phyloP scores from a whole-genome alignment of 2,797 vertebrate species.

The Choloepus didactylus region DNA sequence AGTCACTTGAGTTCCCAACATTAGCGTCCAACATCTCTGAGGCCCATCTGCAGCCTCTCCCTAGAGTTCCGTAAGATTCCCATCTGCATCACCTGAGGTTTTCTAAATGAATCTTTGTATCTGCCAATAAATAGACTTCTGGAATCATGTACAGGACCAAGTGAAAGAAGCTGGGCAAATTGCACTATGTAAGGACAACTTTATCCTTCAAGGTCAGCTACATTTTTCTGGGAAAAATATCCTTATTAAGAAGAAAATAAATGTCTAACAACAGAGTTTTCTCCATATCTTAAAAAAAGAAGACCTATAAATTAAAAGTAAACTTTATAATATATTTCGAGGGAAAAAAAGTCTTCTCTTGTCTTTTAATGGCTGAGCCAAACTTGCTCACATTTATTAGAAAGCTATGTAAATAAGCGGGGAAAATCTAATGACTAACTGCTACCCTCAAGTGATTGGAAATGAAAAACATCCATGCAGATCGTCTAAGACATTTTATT shows the following conservation, averaged over 20 bases:
- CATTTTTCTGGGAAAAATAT: constrained; percentile 44
- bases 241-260: constrained; percentile 18
- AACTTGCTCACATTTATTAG: background rate
- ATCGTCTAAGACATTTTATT: constrained; percentile 61
- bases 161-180: constrained; percentile 6
- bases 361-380: background rate
- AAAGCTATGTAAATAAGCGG: background rate
- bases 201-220: constrained; percentile 54
- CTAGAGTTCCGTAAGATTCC: background rate
- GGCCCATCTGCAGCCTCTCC: background rate
- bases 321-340: constrained; percentile 48
- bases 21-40: background rate
- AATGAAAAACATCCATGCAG: constrained; percentile 36
- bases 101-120: background rate
- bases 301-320: background rate
- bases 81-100: background rate
- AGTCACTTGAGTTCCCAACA: background rate
- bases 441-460: background rate
- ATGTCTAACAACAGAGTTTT: background rate
- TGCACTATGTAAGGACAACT: constrained; percentile 47
- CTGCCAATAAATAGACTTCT: constrained; percentile 2
- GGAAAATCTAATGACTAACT: background rate
- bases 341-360: background rate
- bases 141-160: background rate
- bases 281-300: background rate